Base-by-base conservation (phyloP, 1,140 invertebrate species). In the Tachypleus tridentatus region DNA sequence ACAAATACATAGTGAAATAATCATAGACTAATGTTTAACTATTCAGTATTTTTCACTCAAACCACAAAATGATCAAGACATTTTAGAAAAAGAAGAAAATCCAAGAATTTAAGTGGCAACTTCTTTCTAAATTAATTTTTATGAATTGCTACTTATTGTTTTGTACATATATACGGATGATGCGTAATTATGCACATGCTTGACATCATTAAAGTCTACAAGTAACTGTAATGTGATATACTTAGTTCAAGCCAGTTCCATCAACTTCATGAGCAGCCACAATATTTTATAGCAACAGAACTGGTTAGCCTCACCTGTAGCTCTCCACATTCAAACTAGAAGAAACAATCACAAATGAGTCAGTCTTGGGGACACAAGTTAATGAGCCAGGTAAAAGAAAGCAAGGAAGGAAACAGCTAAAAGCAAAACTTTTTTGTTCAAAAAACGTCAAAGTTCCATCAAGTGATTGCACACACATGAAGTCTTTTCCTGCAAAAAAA, bases 381-480 rank as follows among this genome's bases (percentile, higher is more conserved):
- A 93, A 74, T 3, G 88, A 87, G 51, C 85, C 85, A 1, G 92
- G 91, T 62, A 95, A 77, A 29, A 93, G 77, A 63, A 87, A 84
- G 70, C 85, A 82, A 4, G 86, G 85, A 51, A 93, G 79, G 65
- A 84, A 81, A 61, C 87, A 84, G 69, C 81, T 82, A 71, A 92
- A 91, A 47, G 86, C 80, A 74, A 87, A 87, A 51, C 84, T 84
- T 74, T 95, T 91, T 77, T 95, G 90, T 74, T 96, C 93, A 77
- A 87, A 94, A 71, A 95, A 87, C 53, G 84, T 82, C 3, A 95
- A 73, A 11, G 85, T 84, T 2, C 91, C 90, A 77, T 95, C 91
- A 60, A 94, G 75, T 47, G 86, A 87, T 75, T 93, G 90, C 3
- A 94, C 84, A 75, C 89, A 92, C 52, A 93, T 81, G 71, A 92